Conservation (phyloP, 2,888 invertebrate species). For the Mechanitis messenoides region DNA sequence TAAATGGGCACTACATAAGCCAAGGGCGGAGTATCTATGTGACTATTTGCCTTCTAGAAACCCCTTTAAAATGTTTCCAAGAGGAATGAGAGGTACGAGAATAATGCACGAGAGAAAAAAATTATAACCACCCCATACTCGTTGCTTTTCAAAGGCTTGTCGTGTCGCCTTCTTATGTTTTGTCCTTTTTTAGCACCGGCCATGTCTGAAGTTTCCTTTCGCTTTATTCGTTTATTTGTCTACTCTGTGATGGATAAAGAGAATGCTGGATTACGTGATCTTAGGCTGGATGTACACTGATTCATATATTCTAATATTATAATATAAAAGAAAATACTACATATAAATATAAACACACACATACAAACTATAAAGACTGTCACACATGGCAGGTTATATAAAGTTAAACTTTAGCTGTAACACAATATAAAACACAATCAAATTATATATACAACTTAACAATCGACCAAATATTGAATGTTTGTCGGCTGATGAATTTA, state of each 20-base stretch:
- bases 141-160: conserved; percentile 24
- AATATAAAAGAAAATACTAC: background rate
- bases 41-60: conserved; percentile 28
- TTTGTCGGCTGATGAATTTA: conserved; percentile 7
- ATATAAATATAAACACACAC: background rate
- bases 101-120: conserved; percentile 31
- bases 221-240: conserved; percentile 30
- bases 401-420: too few species aligned
- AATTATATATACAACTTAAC: too few species aligned
- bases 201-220: conserved; percentile 30
- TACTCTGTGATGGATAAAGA: conserved; percentile 23
- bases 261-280: conserved; percentile 25
- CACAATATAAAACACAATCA: too few species aligned
- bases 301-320: background rate
- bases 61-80: conserved; percentile 26
- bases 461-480: background rate
- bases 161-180: conserved; percentile 24
- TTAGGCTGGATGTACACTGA: conserved; percentile 13
- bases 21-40: conserved; percentile 20
- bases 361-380: too few species aligned
- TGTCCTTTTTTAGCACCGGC: conserved; percentile 27
- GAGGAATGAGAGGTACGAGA: conserved; percentile 25
- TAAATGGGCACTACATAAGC: conserved; percentile 24
- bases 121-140: conserved; percentile 29
- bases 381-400: too few species aligned